These are phyloP conservation scores for Trimorus sp. DNA, from an alignment of 2,888 invertebrate genomes.

Conservation along the genomic window DNA sequence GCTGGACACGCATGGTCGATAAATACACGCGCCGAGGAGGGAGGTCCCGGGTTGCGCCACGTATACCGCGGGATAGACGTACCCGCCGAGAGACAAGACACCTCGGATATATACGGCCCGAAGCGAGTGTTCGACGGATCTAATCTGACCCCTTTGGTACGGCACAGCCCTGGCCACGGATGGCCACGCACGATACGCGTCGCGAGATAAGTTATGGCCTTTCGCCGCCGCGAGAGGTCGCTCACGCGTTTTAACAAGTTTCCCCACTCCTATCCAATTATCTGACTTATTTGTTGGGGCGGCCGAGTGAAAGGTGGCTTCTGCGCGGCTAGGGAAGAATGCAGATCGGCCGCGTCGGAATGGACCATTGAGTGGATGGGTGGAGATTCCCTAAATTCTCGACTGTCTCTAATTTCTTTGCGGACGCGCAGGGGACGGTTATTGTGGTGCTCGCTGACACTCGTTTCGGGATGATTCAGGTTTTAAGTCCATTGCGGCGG, in stretches of 20 bases:
- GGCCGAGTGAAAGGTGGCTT: constrained; percentile 24
- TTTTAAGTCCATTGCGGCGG: too few species aligned
- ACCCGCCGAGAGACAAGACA: constrained; percentile 75
- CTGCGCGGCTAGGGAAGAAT: constrained; percentile 37
- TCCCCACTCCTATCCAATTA: constrained; percentile 58
- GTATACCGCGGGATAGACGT: constrained; percentile 63
- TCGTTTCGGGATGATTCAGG: background rate
- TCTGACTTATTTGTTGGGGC: constrained; percentile 50
- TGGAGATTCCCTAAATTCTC: constrained; percentile 41
- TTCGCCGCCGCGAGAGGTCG: constrained; percentile 24
- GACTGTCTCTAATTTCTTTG: constrained; percentile 35
- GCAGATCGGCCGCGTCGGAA: constrained; percentile 27
- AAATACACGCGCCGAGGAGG: constrained; percentile 64
- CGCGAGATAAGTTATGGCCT: constrained; percentile 50
- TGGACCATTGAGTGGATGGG: constrained; percentile 30
- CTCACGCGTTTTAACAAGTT: constrained; percentile 37
- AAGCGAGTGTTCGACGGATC: constrained; percentile 78
- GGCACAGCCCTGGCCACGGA: constrained; percentile 24
- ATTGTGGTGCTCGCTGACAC: background rate
- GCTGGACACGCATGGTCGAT: constrained; percentile 71
- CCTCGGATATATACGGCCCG: constrained; percentile 76
- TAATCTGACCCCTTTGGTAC: constrained; percentile 79
- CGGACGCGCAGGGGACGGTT: background rate
- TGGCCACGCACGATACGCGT: constrained; percentile 41
- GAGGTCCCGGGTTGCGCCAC: constrained; percentile 46